phyloP scores from a whole-genome alignment of 2,113 vertebrate species.

The Tychaedon coryphoeus region DNA sequence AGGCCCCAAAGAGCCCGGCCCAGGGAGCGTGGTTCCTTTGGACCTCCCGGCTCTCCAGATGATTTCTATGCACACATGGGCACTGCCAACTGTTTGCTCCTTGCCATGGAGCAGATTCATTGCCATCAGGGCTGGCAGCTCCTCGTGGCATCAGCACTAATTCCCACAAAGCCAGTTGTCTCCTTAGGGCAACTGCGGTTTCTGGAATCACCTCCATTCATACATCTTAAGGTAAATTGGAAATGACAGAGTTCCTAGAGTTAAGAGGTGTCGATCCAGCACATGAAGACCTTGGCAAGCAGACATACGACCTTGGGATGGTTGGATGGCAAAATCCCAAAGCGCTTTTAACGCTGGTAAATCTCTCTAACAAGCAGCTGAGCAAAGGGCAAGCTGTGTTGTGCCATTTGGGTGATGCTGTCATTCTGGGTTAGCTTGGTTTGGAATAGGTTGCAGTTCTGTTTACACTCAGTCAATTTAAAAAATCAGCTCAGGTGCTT shows the following conservation, averaged over 20 bases:
- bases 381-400: background rate
- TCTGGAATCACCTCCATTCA: background rate
- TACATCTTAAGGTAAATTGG: background rate
- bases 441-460: background rate
- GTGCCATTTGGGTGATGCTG: background rate
- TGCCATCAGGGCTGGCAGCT: background rate
- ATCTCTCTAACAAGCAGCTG: slow-evolving; percentile 23
- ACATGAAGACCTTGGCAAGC: background rate
- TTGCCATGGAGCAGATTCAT: background rate
- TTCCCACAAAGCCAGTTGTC: background rate
- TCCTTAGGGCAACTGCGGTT: background rate
- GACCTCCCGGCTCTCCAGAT: background rate
- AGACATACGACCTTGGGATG: background rate
- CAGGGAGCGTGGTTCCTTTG: background rate
- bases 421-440: slow-evolving; percentile 19
- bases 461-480: slow-evolving; percentile 18
- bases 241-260: slow-evolving; percentile 3
- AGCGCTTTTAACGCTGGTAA: background rate
- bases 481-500: slow-evolving; percentile 45
- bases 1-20: background rate
- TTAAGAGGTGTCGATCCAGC: slow-evolving; percentile 12
- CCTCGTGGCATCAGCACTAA: background rate
- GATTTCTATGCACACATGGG: background rate
- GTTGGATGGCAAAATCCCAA: background rate
- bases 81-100: background rate